A percentile compares a stretch with the other conserved stretches of the same genome.
Conservation (phyloP, 1,140 invertebrate species). For the Pseudachorutes palmiensis region DNA sequence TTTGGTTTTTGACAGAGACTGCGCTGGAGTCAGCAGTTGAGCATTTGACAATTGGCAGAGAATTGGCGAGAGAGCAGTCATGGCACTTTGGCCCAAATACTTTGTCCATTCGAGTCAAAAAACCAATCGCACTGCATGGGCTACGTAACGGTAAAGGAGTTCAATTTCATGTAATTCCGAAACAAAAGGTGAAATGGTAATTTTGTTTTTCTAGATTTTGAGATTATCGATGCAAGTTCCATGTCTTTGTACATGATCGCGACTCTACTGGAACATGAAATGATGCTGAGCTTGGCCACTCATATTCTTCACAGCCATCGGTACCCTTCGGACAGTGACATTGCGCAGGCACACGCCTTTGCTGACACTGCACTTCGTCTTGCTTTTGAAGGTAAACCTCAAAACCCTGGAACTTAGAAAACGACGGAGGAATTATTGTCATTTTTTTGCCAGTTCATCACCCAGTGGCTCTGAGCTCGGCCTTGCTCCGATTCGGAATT, state of each 20-base stretch:
- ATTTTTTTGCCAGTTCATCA: slow-evolving; percentile 19
- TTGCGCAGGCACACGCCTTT: slow-evolving; percentile 21
- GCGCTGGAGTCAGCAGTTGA: slow-evolving; percentile 20
- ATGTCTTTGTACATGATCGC: slow-evolving; percentile 28
- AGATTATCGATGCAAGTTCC: slow-evolving; percentile 22
- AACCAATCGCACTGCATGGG: slow-evolving; percentile 25
- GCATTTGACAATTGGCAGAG: slow-evolving; percentile 18
- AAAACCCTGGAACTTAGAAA: not conserved
- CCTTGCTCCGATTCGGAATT: slow-evolving; percentile 20
- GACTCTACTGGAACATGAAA: slow-evolving; percentile 26
- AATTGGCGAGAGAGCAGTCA: slow-evolving; percentile 4
- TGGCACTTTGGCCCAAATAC: slow-evolving; percentile 26
- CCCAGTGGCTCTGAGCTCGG: slow-evolving; percentile 19
- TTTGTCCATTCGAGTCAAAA: slow-evolving; percentile 19
- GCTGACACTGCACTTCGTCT: slow-evolving; percentile 22
- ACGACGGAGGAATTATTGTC: no score
- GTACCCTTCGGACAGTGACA: slow-evolving; percentile 19
- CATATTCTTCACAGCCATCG: slow-evolving; percentile 24
- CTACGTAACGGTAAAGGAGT: not conserved
- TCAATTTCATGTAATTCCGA: not conserved
- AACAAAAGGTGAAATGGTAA: no score
- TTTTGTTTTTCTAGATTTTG: slow-evolving; percentile 4
- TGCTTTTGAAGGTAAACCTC: slow-evolving; percentile 25
- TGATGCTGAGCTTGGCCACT: slow-evolving; percentile 27
- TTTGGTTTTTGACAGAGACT: slow-evolving; percentile 5